Evolutionary conservation across 2,113 vertebrate genomes (phyloP).

Genomic region (Nycticorax nycticorax): DNA sequence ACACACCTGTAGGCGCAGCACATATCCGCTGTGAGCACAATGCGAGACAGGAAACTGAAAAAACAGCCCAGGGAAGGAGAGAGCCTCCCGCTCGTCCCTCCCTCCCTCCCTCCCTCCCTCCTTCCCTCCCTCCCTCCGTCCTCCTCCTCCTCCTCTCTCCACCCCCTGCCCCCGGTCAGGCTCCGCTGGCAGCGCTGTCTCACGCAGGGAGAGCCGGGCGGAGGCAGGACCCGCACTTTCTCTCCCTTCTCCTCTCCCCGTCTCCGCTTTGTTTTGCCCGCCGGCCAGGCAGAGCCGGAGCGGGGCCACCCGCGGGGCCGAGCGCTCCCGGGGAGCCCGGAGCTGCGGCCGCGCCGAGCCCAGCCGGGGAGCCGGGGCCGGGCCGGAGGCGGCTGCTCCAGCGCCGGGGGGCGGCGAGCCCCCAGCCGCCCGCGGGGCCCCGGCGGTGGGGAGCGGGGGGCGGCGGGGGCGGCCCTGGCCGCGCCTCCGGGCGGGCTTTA

Average conservation of each 20-base stretch:
- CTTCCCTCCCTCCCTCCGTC: too few species aligned
- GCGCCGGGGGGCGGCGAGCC: neutral
- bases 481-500: neutral
- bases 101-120: slow-evolving; percentile 5
- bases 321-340: neutral
- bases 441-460: neutral
- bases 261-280: slow-evolving; percentile 16
- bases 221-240: neutral
- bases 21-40: slow-evolving; percentile 72
- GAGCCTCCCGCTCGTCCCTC: slow-evolving; percentile 48
- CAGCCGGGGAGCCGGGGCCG: too few species aligned
- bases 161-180: slow-evolving; percentile 36
- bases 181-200: slow-evolving; percentile 2
- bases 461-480: neutral
- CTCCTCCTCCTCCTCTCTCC: slow-evolving; percentile 10
- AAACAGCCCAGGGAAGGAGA: slow-evolving; percentile 50
- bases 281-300: neutral
- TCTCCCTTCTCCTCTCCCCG: neutral
- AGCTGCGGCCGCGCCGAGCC: neutral
- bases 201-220: neutral
- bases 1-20: slow-evolving; percentile 76
- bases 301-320: neutral
- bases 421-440: neutral
- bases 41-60: slow-evolving; percentile 71
- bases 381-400: neutral